Conservation (phyloP, 2,797 vertebrate genomes). For the Glossophaga mutica region DNA sequence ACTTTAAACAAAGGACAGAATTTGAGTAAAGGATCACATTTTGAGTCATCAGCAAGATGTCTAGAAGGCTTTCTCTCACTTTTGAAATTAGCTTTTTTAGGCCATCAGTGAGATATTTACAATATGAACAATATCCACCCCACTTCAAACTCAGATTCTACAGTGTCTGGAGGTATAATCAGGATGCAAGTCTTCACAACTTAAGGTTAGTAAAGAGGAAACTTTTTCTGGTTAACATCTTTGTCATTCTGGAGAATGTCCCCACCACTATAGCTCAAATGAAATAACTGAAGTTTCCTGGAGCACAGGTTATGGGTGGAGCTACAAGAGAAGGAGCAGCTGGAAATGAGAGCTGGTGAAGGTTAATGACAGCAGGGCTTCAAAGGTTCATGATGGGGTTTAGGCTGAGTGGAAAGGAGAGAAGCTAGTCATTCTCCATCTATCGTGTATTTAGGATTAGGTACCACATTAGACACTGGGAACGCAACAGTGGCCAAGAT, state of each 20-base stretch:
- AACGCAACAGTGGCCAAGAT: not conserved
- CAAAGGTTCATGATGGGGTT: not conserved
- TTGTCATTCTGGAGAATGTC: not conserved
- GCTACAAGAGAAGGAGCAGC: not conserved
- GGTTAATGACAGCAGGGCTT: not conserved
- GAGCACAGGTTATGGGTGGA: not conserved
- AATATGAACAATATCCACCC: not conserved
- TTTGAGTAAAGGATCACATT: not conserved
- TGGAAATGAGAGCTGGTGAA: not conserved
- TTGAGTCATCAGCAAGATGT: not conserved
- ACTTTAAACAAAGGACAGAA: not conserved
- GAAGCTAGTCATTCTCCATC: not conserved
- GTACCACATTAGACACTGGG: not conserved
- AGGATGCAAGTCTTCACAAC: not conserved
- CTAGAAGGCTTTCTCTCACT: not conserved
- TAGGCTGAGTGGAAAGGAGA: not conserved
- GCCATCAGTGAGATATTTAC: not conserved
- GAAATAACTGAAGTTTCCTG: not conserved
- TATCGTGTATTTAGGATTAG: not conserved
- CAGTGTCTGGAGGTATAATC: not conserved
- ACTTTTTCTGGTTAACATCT: not conserved
- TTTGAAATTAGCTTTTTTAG: not conserved
- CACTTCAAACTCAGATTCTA: not conserved
- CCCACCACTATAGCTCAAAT: not conserved
- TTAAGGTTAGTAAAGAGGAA: not conserved